Evolutionary conservation across 2,113 vertebrate genomes (phyloP).

Genomic region (Trichomycterus rosablanca): DNA sequence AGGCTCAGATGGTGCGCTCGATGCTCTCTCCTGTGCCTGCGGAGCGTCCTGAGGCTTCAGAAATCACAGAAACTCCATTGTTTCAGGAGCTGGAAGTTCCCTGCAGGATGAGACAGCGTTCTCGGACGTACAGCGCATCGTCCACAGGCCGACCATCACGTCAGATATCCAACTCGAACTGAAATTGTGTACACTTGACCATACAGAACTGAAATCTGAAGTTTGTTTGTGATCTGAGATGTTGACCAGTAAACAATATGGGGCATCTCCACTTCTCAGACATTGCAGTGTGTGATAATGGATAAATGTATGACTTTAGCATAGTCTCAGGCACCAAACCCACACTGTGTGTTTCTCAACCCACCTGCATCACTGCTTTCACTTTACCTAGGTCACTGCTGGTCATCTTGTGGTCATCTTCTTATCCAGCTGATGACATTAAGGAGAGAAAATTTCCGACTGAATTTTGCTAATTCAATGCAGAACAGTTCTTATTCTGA

Average conservation of each 20-base stretch:
- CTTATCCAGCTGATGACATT: constrained; percentile 5
- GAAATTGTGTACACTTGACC: constrained; percentile 13
- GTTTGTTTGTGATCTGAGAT: too few relatives aligned
- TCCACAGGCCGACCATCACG: constrained; percentile 79
- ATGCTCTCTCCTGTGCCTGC: constrained; percentile 85
- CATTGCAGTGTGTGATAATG: not conserved
- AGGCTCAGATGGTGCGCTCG: constrained; percentile 87
- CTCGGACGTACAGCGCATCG: constrained; percentile 88
- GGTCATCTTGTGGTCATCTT: not conserved
- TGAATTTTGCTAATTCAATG: not conserved
- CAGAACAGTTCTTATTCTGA: constrained; percentile 15
- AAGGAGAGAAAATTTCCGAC: constrained; percentile 30
- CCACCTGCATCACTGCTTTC: constrained; percentile 3
- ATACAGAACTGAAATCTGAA: too few relatives aligned
- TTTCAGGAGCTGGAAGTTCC: constrained; percentile 88
- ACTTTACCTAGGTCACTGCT: constrained; percentile 4
- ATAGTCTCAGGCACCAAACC: constrained; percentile 7
- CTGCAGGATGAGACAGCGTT: constrained; percentile 81
- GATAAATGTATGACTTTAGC: constrained; percentile 8
- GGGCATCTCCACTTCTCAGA: too few relatives aligned
- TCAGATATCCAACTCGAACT: constrained; percentile 65
- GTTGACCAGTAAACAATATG: too few relatives aligned
- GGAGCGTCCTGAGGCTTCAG: constrained; percentile 83
- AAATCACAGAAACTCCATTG: constrained; percentile 83
- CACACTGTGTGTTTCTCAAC: not conserved